A percentile compares a stretch with the other conserved stretches of the same genome.
Conservation (phyloP, 2,888 invertebrate genomes). For the Dolichomitus sp. region DNA sequence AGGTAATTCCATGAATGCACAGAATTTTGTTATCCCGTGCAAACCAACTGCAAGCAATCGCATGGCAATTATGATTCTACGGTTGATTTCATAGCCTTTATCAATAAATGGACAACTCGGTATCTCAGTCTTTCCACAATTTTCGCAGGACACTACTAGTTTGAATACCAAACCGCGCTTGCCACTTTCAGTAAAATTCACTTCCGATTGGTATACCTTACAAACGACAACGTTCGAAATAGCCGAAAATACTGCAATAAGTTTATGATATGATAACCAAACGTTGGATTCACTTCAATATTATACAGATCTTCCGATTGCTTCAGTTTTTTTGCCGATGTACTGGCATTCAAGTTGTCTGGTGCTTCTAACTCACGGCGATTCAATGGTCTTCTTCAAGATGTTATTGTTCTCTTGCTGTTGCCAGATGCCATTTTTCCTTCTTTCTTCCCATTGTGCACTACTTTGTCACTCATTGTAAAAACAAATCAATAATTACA, state of each 20-base stretch:
- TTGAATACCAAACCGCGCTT: conserved; percentile 69
- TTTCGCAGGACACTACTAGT: conserved; percentile 61
- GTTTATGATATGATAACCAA: conserved; percentile 60
- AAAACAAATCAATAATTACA: too few species aligned
- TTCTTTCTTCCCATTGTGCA: too few species aligned
- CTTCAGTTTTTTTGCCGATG: conserved; percentile 64
- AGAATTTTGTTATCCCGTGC: too few species aligned
- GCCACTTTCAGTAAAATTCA: conserved; percentile 63
- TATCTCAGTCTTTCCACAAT: conserved; percentile 56
- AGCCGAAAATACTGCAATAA: conserved; percentile 66
- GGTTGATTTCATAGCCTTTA: too few species aligned
- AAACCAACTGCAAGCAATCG: too few species aligned
- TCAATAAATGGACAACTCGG: conserved; percentile 59
- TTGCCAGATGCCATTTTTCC: too few species aligned
- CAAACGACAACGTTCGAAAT: conserved; percentile 69
- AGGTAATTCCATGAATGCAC: too few species aligned
- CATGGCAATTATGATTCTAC: too few species aligned
- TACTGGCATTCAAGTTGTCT: conserved; percentile 44
- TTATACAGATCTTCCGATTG: conserved; percentile 47
- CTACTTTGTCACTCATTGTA: too few species aligned
- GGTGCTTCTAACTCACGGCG: too few species aligned
- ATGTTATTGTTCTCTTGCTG: too few species aligned
- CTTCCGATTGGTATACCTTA: conserved; percentile 59
- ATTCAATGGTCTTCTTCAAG: too few species aligned
- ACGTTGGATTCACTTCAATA: conserved; percentile 57